Base-by-base conservation (phyloP, 2,888 invertebrate genomes). In the Chrysolina americana region DNA sequence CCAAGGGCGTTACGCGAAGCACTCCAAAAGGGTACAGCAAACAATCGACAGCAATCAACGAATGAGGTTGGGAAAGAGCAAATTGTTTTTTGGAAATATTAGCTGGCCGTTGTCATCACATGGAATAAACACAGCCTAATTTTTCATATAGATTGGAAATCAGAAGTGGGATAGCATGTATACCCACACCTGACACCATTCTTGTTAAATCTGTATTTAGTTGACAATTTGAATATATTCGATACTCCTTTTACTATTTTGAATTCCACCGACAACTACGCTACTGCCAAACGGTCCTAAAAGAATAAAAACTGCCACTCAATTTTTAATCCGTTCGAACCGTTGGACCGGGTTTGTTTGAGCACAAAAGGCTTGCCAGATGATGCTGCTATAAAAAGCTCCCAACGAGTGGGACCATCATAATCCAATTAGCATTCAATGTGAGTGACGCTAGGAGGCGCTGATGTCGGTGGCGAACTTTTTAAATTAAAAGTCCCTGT, bases 361-460 rank as follows among this genome's bases (percentile, higher is more conserved):
- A 73, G 74, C 65, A 71, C 68, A 68, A 68, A 73, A 68, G 73
- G 76, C 71, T 68, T 82, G 84, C 84, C 85, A 83, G 85, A 85
- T 85, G 85, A 85, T 85, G 84, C 83, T 80, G 81, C 82, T 80
- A 81, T 85, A 85, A 86, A 85, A 86, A 86, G 84, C 83, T 76
- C 81, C 81, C 80, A 81, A 83, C 82, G 83, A 83, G 82, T 79
- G 83, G 82, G 85, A 83, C 86, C 83, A 85, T 86, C 85, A 86
- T 86, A 87, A 87, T 87, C 86, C 86, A 86, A 87, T 87, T 86
- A 86, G 87, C 85, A 85, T 86, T 85, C 83, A 82, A 83, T 84
- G 84, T 82, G 84, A 83, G 81, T 83, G 84, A 85, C 84, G 85
- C 81, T 78, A 76, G 80, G 79, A 77, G 78, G 56, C 73, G 68